A percentile compares a stretch with the other conserved stretches of the same genome.
These are phyloP conservation scores for Neuroscelio doddi DNA, from an alignment of 2,888 invertebrate genomes.

Conservation along the genomic window DNA sequence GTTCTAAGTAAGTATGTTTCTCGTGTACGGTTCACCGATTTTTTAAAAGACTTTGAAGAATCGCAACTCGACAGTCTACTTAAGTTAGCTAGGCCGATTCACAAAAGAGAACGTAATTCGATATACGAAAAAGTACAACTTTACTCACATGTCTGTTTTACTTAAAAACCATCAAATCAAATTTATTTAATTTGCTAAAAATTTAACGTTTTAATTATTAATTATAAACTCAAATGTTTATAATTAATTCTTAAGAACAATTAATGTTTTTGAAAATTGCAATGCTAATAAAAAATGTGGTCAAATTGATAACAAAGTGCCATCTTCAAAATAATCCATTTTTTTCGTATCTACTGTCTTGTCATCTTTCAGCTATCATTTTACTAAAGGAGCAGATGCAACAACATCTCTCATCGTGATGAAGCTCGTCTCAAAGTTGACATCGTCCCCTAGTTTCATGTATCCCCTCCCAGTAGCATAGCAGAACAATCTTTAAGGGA, in stretches of 20 bases:
- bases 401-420: slow-evolving; percentile 50
- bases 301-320: no score
- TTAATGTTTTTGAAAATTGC: no score
- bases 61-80: slow-evolving; percentile 21
- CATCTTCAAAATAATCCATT: slow-evolving; percentile 49
- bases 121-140: slow-evolving; percentile 4
- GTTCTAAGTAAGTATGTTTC: no score
- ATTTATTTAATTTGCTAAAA: no score
- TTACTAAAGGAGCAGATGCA: slow-evolving; percentile 67
- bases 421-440: slow-evolving; percentile 23
- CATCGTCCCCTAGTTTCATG: slow-evolving; percentile 52
- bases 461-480: slow-evolving; percentile 56
- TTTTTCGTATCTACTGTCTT: slow-evolving; percentile 17
- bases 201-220: no score
- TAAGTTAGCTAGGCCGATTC: slow-evolving; percentile 7
- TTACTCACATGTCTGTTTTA: slow-evolving; percentile 12
- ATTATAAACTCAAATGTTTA: no score
- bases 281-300: no score
- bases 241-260: no score
- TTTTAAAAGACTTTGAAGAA: slow-evolving; percentile 19
- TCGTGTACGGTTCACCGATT: slow-evolving; percentile 23
- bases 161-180: no score
- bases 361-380: slow-evolving; percentile 62
- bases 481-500: slow-evolving; percentile 66
- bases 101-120: slow-evolving; percentile 23